Conservation (phyloP, 2,888 invertebrate genomes). For the Apodemia mormo region DNA sequence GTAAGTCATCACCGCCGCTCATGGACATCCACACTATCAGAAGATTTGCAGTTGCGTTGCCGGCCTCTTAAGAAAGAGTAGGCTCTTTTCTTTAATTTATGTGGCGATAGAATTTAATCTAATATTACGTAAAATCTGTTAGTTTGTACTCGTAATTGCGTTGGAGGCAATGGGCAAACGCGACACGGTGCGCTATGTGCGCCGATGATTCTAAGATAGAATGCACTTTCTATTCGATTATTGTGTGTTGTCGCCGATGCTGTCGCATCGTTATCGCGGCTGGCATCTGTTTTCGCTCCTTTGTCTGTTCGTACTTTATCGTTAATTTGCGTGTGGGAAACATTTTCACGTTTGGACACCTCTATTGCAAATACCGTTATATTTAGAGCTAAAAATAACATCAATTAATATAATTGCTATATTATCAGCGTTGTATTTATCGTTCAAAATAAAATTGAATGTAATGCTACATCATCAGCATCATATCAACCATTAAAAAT, state of each 20-base stretch:
- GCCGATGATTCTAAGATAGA: constrained; percentile 38
- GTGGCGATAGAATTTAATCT: neutral
- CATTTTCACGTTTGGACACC: constrained; percentile 36
- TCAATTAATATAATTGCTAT: neutral
- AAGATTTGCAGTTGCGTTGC: too few relatives aligned
- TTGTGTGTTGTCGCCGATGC: constrained; percentile 51
- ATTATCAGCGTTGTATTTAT: neutral
- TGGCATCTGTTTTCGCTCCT: constrained; percentile 57
- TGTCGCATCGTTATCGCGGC: constrained; percentile 55
- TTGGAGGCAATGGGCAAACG: neutral
- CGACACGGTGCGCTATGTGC: constrained; percentile 27
- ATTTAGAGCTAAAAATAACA: constrained; percentile 22
- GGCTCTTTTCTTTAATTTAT: too few relatives aligned
- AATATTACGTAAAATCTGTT: neutral
- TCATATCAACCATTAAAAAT: constrained; percentile 10
- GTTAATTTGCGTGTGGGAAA: constrained; percentile 52
- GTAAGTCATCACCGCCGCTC: too few relatives aligned
- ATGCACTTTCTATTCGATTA: constrained; percentile 58
- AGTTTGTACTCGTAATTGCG: neutral
- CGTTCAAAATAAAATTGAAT: too few relatives aligned
- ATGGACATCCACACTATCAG: too few relatives aligned
- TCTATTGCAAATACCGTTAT: constrained; percentile 37
- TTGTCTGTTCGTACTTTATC: constrained; percentile 55
- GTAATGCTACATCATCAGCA: too few relatives aligned
- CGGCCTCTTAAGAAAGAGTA: too few relatives aligned